phyloP scores from a whole-genome alignment of 2,797 vertebrate species.

The Chloroceryle amazona region DNA sequence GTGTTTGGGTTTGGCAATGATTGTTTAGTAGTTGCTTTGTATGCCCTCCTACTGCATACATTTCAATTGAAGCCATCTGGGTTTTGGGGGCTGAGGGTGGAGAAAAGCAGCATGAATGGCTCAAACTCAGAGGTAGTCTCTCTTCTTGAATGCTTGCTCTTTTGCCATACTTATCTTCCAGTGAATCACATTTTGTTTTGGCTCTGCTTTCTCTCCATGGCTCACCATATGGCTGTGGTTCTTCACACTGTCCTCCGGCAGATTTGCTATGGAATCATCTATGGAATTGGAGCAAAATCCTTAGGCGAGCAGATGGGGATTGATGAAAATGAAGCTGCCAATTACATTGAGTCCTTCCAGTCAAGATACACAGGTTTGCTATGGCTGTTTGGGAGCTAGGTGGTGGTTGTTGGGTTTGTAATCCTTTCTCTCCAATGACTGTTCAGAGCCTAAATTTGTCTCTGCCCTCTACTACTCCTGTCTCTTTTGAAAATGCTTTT shows the following conservation, averaged over 20 bases:
- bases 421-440: not conserved
- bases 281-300: constrained; percentile 96
- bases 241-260: constrained; percentile 69
- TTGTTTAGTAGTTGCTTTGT: not conserved
- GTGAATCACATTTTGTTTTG: constrained; percentile 14
- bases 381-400: not conserved
- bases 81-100: not conserved
- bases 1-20: not conserved
- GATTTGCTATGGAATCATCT: constrained; percentile 99
- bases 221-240: not conserved
- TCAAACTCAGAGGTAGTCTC: not conserved
- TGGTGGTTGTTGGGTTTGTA: not conserved
- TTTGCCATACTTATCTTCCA: not conserved
- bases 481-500: not conserved
- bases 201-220: constrained; percentile 29
- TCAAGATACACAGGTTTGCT: constrained; percentile 92
- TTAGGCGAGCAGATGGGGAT: constrained; percentile 97
- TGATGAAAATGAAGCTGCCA: constrained; percentile 91
- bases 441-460: not conserved
- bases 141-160: not conserved
- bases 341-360: constrained; percentile 96
- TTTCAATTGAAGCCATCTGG: not conserved
- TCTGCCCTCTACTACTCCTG: not conserved
- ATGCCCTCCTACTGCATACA: rapidly evolving
- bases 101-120: not conserved